Base-by-base conservation (phyloP, 2,113 vertebrate species). In the Garra rufa region DNA sequence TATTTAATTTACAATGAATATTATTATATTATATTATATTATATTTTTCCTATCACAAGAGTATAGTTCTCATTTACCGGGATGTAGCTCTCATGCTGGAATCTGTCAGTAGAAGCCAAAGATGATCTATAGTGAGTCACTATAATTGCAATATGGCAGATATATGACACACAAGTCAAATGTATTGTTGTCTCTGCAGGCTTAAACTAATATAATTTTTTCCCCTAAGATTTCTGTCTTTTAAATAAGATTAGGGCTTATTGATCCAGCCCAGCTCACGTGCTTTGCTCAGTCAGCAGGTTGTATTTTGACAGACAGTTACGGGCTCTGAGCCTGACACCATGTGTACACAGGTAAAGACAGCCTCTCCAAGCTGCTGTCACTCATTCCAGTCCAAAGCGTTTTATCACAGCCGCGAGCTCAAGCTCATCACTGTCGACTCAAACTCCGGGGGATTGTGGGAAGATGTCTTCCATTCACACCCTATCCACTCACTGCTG, bases 271-370 rank as follows among this genome's bases (percentile, higher is more conserved):
- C 26, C 48, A 9, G 67, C 63, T 43, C 76, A 28, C 75, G 26
- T 57, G 26, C 48, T 71, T 55, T 57, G 38, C 76, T 24, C 52
- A 50, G 59, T 80, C 78, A 80, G 78, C 78, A 80, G 78, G 24
- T 67, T 65, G 17, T 59, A 30, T 67, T 71, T 71, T 92, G 93
- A 93, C 92, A 91, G 92, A 91, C 92, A 92, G 88, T 89, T 83
- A 89, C 90, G 89, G 85, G 90, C 88, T 88, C 74, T 76, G 82
- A 83, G 78, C 85, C 87, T 93, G 92, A 91, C 92, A 91, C 82
- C 87, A 83, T 76, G 87, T 92, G 90, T 92, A 93, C 87, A 92
- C 88, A 90, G 77, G 24, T 48, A 80, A 80, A 80, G 43, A 80
- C 59, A 80, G 59, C 41, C 24, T 80, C 59, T 80, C 59, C 77